These are phyloP conservation scores for Acrossocheilus fasciatus DNA, from an alignment of 2,797 vertebrate species.

Conservation along the genomic window DNA sequence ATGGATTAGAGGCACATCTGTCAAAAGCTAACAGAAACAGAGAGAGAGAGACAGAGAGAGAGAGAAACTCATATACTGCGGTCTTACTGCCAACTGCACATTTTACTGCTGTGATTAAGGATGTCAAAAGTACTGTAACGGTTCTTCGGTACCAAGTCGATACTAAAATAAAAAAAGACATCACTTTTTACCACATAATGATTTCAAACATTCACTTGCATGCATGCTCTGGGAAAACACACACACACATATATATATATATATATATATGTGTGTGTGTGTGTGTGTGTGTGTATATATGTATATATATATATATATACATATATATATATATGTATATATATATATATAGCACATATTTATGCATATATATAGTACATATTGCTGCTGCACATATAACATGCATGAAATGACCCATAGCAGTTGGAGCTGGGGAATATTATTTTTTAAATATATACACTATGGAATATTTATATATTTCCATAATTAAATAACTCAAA, in stretches of 20 bases:
- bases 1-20: conserved; percentile 54
- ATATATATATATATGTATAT: not conserved
- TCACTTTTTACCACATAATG: too few relatives aligned
- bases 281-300: too few relatives aligned
- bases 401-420: not conserved
- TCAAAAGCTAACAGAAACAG: conserved; percentile 48
- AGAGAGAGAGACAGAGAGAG: conserved; percentile 20
- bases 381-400: not conserved
- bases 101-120: conserved; percentile 18
- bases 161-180: conserved; percentile 19
- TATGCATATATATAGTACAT: too few relatives aligned
- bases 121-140: conserved; percentile 16
- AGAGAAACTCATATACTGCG: not conserved
- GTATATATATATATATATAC: too few relatives aligned
- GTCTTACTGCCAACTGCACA: conserved; percentile 32
- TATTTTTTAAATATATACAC: too few relatives aligned
- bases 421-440: not conserved
- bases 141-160: not conserved
- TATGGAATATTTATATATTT: not conserved
- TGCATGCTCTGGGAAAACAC: not conserved
- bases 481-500: not conserved
- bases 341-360: not conserved
- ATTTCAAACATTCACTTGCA: not conserved
- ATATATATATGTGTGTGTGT: not conserved
- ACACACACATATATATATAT: too few relatives aligned